Evolutionary conservation across 2,797 vertebrate genomes (phyloP), one percentile per base, ranked within the genome.

Genomic region (Pseudomugil gertrudae): DNA sequence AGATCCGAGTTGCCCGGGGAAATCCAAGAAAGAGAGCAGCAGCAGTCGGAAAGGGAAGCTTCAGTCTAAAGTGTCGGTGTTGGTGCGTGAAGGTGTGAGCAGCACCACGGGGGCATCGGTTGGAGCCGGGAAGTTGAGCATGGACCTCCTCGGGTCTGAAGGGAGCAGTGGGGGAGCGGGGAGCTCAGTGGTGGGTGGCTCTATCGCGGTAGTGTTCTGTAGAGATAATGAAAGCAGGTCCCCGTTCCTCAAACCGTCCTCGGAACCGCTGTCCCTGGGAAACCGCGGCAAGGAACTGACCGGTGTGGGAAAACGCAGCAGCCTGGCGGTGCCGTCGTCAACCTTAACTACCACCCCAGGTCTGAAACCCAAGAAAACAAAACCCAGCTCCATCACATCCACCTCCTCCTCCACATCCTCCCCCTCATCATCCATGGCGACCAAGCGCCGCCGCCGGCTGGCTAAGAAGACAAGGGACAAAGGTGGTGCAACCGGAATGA

Each of bases 211-310:
- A 21, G 96, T 98, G 26, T 98, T 98, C 62, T 96, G 96, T 76
- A 92, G 96, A 0, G 96, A 98, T 86, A 93, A 96, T 10, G 96
- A 98, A 84, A 98, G 95, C 88, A 91, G 96, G 13, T 97, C 96
- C 0, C 95, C 96, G 0, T 98, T 98, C 76, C 94, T 98, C 17
- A 98, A 98, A 61, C 93, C 94, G 0, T 96, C 96, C 2, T 95
- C 95, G 1, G 93, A 91, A 69, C 93, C 92, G 0, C 84, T 94
- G 29, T 87, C 91, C 0, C 63, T 93, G 14, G 67, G 79, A 2
- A 84, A 81, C 1, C 91, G 92, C 43, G 69, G 53, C 24, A 94
- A 94, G 72, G 94, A 94, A 14, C 57, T 89, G 48, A 53, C 68
- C 32, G 74, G 81, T 40, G 50, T 84, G 48, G 84, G 86, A 9